A percentile compares a stretch with the other conserved stretches of the same genome.
phyloP scores from a whole-genome alignment of 2,888 invertebrate genomes.

The Fissipunctia ypsillon region DNA sequence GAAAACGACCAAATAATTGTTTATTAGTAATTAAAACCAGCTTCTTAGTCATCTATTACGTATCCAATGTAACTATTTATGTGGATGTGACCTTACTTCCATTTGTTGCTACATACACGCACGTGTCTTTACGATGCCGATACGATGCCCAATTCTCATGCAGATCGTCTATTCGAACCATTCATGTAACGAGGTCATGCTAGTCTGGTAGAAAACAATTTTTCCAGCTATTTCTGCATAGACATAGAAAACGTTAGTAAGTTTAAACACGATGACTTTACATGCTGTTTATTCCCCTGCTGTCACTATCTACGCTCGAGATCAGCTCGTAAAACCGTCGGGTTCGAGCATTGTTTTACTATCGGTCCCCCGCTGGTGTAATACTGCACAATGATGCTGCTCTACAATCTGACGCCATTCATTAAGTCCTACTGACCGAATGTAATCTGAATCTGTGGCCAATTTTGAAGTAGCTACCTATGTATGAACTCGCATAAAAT shows the following conservation, averaged over 20 bases:
- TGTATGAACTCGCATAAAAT: constrained; percentile 33
- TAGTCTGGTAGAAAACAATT: constrained; percentile 30
- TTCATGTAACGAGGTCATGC: constrained; percentile 38
- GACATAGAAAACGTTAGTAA: constrained; percentile 51
- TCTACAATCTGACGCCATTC: constrained; percentile 79
- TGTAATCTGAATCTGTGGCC: constrained; percentile 61
- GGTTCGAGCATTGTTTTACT: constrained; percentile 82
- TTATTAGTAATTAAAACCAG: constrained; percentile 29
- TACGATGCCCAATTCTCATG: constrained; percentile 50
- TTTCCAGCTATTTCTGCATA: constrained; percentile 32
- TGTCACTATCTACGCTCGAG: constrained; percentile 76
- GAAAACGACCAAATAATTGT: constrained; percentile 19
- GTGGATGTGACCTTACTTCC: constrained; percentile 69
- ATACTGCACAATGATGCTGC: constrained; percentile 77
- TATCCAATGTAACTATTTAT: constrained; percentile 60
- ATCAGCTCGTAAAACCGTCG: constrained; percentile 83
- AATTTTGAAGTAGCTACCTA: constrained; percentile 37
- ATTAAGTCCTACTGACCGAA: constrained; percentile 75
- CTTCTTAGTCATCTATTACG: constrained; percentile 32
- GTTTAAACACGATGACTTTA: constrained; percentile 77
- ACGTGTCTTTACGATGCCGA: constrained; percentile 67
- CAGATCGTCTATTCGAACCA: constrained; percentile 34
- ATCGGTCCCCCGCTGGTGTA: constrained; percentile 77
- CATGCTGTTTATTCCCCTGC: constrained; percentile 81
- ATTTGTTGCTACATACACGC: constrained; percentile 64